These are phyloP conservation scores for Phasia obesa DNA, from an alignment of 2,888 invertebrate species.

Conservation along the genomic window DNA sequence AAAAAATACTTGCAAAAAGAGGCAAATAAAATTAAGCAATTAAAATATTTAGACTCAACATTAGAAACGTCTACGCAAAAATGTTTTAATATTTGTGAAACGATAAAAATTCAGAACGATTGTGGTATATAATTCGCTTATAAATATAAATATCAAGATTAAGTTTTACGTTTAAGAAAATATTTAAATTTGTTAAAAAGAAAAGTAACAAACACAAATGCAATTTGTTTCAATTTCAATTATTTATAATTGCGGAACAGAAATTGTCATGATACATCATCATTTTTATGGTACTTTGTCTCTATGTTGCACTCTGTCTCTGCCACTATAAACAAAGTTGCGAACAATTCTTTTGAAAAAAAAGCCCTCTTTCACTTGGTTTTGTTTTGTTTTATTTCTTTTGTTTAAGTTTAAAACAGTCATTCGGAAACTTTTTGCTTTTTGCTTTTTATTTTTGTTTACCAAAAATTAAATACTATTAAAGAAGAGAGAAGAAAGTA, in stretches of 20 bases:
- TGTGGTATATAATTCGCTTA: neutral
- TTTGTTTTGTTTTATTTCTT: neutral
- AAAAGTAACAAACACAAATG: conserved; percentile 33
- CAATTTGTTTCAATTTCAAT: conserved; percentile 54
- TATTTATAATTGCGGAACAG: conserved; percentile 42
- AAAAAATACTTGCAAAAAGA: conserved; percentile 12
- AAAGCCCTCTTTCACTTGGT: neutral
- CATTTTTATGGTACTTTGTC: conserved; percentile 8
- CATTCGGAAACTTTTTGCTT: conserved; percentile 4
- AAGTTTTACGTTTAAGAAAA: neutral
- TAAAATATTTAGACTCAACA: conserved; percentile 28
- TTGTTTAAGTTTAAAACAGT: neutral
- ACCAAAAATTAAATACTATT: conserved; percentile 41
- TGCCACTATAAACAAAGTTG: neutral
- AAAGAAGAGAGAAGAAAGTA: neutral
- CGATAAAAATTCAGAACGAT: conserved; percentile 14
- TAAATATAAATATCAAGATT: neutral
- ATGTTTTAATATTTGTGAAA: neutral
- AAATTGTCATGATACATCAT: conserved; percentile 30
- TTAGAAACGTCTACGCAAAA: conserved; percentile 24
- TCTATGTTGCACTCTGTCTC: neutral
- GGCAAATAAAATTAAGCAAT: conserved; percentile 22
- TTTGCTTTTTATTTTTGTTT: neutral
- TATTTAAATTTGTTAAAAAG: neutral
- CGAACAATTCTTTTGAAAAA: neutral